A percentile compares a stretch with the other conserved stretches of the same genome.
phyloP scores from a whole-genome alignment of 2,113 vertebrate genomes.

The Gallinago jamesoni region DNA sequence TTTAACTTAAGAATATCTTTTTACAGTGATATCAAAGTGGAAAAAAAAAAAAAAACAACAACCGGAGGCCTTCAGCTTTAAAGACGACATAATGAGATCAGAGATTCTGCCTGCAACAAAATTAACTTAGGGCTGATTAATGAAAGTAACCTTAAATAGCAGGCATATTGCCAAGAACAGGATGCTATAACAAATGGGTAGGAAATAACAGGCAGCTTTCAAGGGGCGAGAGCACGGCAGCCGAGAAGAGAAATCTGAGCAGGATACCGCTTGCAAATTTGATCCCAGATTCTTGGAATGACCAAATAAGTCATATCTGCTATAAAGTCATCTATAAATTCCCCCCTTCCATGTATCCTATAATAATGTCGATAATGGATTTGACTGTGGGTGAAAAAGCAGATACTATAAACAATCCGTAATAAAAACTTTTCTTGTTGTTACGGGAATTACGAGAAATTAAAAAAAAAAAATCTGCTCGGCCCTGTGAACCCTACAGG shows the following conservation, averaged over 20 bases:
- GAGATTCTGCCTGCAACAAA: slow-evolving; percentile 72
- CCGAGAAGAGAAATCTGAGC: slow-evolving; percentile 59
- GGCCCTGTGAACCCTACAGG: neutral
- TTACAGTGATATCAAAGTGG: slow-evolving; percentile 63
- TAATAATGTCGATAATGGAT: slow-evolving; percentile 67
- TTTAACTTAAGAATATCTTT: slow-evolving; percentile 61
- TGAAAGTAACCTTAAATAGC: slow-evolving; percentile 74
- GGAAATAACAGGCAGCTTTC: slow-evolving; percentile 63
- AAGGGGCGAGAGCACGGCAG: slow-evolving; percentile 22
- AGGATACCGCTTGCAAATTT: slow-evolving; percentile 66
- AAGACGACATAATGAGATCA: slow-evolving; percentile 73
- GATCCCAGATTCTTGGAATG: slow-evolving; percentile 67
- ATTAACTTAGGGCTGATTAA: slow-evolving; percentile 78
- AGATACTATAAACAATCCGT: slow-evolving; percentile 54
- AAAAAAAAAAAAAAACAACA: slow-evolving; percentile 31
- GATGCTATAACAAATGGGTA: slow-evolving; percentile 37
- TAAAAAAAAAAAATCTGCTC: neutral
- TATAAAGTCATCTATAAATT: slow-evolving; percentile 63
- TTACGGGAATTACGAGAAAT: slow-evolving; percentile 49
- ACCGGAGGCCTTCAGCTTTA: slow-evolving; percentile 65
- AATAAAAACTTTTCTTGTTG: slow-evolving; percentile 70
- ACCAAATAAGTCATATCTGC: slow-evolving; percentile 63
- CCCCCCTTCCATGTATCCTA: neutral
- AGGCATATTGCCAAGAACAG: slow-evolving; percentile 63
- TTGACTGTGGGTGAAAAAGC: slow-evolving; percentile 68